A percentile compares a stretch with the other conserved stretches of the same genome.
phyloP scores from a whole-genome alignment of 2,888 invertebrate species.

The Agonum fuliginosum region DNA sequence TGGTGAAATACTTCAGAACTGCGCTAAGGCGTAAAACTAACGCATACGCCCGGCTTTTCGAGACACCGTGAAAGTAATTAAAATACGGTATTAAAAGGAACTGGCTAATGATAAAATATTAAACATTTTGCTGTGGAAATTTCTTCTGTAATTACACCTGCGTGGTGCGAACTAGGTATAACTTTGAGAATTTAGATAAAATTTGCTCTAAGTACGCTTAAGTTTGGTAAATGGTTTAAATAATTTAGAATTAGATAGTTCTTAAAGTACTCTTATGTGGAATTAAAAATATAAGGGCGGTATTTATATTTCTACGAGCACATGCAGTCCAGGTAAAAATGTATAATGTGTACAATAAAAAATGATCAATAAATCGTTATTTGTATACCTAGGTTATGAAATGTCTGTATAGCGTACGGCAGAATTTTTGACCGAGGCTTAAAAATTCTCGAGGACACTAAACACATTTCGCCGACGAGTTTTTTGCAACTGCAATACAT shows the following conservation, averaged over 20 bases:
- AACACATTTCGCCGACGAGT: too few relatives aligned
- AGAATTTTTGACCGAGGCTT: too few relatives aligned
- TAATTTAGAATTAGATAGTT: constrained; percentile 22
- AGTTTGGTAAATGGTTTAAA: constrained; percentile 1
- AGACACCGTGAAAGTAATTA: constrained; percentile 45
- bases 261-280: not conserved
- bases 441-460: too few relatives aligned
- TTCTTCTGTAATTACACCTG: constrained; percentile 27
- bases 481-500: too few relatives aligned
- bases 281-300: too few relatives aligned
- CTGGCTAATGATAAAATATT: constrained; percentile 54
- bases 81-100: constrained; percentile 55
- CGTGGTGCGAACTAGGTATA: constrained; percentile 18
- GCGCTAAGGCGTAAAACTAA: constrained; percentile 17
- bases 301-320: not conserved
- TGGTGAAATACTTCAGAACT: constrained; percentile 37
- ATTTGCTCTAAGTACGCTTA: constrained; percentile 33
- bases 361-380: too few relatives aligned
- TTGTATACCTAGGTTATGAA: too few relatives aligned
- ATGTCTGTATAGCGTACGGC: too few relatives aligned
- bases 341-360: too few relatives aligned
- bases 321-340: not conserved
- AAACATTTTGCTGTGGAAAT: constrained; percentile 50
- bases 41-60: not conserved
- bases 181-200: constrained; percentile 46